phyloP scores from a whole-genome alignment of 2,888 invertebrate genomes.

The Rotaria macrura region DNA sequence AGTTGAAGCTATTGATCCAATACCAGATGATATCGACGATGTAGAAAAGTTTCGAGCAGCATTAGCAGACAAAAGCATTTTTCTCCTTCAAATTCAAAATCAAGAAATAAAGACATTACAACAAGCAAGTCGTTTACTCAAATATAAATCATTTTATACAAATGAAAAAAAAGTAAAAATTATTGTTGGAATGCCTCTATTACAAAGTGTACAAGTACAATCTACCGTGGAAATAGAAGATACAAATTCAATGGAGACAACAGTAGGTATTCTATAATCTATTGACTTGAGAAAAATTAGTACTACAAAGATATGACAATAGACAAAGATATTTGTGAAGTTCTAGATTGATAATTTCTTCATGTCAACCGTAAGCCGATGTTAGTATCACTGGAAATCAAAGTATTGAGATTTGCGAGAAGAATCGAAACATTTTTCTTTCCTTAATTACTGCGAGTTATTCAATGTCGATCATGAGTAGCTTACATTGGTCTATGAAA shows the following conservation, averaged over 20 bases:
- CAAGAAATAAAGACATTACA: not conserved
- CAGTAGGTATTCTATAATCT: too few relatives aligned
- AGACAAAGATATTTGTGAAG: too few relatives aligned
- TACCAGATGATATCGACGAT: not conserved
- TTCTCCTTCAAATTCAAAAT: not conserved
- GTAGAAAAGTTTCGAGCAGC: not conserved
- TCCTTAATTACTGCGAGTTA: too few relatives aligned
- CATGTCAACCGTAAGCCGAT: too few relatives aligned
- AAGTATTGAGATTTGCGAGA: too few relatives aligned
- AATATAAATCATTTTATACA: not conserved
- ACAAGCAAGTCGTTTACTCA: not conserved
- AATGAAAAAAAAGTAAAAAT: not conserved
- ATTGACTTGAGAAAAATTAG: too few relatives aligned
- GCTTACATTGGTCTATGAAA: too few relatives aligned
- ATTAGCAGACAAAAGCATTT: not conserved
- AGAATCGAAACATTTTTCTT: too few relatives aligned
- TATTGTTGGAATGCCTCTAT: not conserved
- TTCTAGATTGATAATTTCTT: too few relatives aligned
- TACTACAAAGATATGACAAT: too few relatives aligned
- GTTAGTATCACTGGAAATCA: too few relatives aligned
- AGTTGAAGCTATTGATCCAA: not conserved
- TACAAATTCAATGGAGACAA: not conserved
- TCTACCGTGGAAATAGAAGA: not conserved
- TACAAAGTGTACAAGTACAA: not conserved
- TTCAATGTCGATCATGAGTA: too few relatives aligned